Evolutionary conservation across 2,888 invertebrate genomes (phyloP).

Genomic region (Protophormia terraenovae): DNA sequence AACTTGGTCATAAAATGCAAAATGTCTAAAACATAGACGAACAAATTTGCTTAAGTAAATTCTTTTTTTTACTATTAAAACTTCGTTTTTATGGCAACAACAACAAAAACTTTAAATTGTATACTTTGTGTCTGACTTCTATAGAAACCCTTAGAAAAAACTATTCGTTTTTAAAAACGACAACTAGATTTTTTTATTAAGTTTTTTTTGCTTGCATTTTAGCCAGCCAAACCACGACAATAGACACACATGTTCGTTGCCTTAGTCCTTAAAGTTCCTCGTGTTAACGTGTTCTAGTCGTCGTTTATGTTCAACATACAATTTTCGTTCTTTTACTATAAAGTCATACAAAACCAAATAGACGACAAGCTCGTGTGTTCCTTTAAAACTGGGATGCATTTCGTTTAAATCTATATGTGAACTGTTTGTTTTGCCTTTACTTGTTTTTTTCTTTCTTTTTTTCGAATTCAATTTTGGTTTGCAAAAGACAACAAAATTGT

Average conservation of each 20-base stretch:
- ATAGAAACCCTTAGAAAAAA: slow-evolving; percentile 30
- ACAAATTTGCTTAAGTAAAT: slow-evolving; percentile 8
- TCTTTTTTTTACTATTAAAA: background rate
- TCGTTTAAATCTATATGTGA: slow-evolving; percentile 47
- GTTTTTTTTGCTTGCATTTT: slow-evolving; percentile 26
- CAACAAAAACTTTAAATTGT: background rate
- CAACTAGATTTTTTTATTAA: background rate
- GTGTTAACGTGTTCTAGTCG: slow-evolving; percentile 39
- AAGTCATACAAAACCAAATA: slow-evolving; percentile 37
- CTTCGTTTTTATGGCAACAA: slow-evolving; percentile 24
- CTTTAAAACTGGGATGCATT: slow-evolving; percentile 58
- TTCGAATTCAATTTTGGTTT: slow-evolving; percentile 58
- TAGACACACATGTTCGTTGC: slow-evolving; percentile 56
- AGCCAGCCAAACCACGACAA: slow-evolving; percentile 39
- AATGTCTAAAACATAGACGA: no score
- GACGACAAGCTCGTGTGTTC: slow-evolving; percentile 47
- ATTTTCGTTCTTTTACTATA: slow-evolving; percentile 42
- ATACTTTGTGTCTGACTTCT: slow-evolving; percentile 57
- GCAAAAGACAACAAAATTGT: slow-evolving; percentile 69
- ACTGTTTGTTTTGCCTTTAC: slow-evolving; percentile 32
- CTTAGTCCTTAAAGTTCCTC: slow-evolving; percentile 54
- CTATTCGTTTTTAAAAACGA: slow-evolving; percentile 44
- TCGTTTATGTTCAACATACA: slow-evolving; percentile 32
- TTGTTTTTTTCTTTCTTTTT: slow-evolving; percentile 22
- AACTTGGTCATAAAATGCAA: slow-evolving; percentile 4